These are phyloP conservation scores for Proterorhinus semilunaris DNA, from an alignment of 2,113 vertebrate genomes.

Conservation along the genomic window DNA sequence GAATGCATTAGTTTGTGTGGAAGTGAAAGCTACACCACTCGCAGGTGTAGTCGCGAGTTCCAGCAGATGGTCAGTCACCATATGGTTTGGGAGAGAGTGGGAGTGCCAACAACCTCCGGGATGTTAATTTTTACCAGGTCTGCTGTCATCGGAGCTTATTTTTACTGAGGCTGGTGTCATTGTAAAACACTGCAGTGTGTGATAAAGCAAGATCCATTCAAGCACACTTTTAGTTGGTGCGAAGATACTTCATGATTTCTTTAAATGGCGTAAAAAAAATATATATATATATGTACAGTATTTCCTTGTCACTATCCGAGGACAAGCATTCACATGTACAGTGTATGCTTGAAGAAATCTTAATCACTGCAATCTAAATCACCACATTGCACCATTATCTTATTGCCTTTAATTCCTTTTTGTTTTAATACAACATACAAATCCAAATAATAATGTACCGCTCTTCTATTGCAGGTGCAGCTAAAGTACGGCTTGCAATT, in stretches of 20 bases:
- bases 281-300: background rate
- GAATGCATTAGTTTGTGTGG: conserved; percentile 33
- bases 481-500: too few relatives aligned
- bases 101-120: conserved; percentile 43
- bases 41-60: conserved; percentile 34
- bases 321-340: conserved; percentile 32
- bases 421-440: too few relatives aligned
- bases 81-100: conserved; percentile 46
- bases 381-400: too few relatives aligned
- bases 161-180: conserved; percentile 20
- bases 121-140: conserved; percentile 38
- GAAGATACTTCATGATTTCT: conserved; percentile 11
- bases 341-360: background rate
- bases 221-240: conserved; percentile 23
- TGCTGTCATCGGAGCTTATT: conserved; percentile 45
- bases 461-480: too few relatives aligned
- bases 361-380: too few relatives aligned
- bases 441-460: too few relatives aligned
- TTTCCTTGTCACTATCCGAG: background rate
- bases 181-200: conserved; percentile 24
- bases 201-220: conserved; percentile 5
- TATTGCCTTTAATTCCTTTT: too few relatives aligned
- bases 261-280: background rate
- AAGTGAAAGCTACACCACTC: conserved; percentile 33
- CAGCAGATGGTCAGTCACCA: conserved; percentile 50